Conservation (phyloP, 1,140 invertebrate genomes). For the Amyelois transitella region DNA sequence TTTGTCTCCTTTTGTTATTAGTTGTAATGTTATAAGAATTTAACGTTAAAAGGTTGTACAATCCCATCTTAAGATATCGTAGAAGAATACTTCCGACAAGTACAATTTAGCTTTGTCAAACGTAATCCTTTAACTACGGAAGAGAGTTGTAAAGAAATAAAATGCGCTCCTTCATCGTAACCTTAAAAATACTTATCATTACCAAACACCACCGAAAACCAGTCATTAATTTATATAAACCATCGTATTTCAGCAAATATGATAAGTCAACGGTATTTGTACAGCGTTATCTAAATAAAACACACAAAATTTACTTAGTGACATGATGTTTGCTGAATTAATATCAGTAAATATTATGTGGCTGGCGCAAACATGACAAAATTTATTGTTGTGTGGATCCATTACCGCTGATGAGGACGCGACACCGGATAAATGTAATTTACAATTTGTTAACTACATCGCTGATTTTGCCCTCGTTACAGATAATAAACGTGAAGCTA, state of each 20-base stretch:
- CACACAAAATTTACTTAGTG: conserved; percentile 55
- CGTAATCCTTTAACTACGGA: conserved; percentile 22
- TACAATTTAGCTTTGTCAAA: neutral
- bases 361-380: conserved; percentile 54
- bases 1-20: too few species aligned
- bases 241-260: conserved; percentile 32
- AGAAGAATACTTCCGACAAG: neutral
- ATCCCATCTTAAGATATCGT: too few species aligned
- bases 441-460: conserved; percentile 23
- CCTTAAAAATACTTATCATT: neutral
- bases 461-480: conserved; percentile 9
- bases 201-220: neutral
- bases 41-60: too few species aligned
- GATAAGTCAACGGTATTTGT: conserved; percentile 55
- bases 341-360: conserved; percentile 59
- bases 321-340: conserved; percentile 53
- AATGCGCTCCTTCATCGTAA: conserved; percentile 12
- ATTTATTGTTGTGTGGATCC: conserved; percentile 57
- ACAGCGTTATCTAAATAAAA: conserved; percentile 62
- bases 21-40: too few species aligned
- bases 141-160: conserved; percentile 23
- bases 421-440: conserved; percentile 2
- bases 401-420: conserved; percentile 41
- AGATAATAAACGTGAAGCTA: neutral
- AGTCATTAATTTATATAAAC: neutral